Evolutionary conservation across 2,113 vertebrate genomes (phyloP), one percentile per base, ranked within the genome.

Genomic region (Onychorhynchus coronatus): DNA sequence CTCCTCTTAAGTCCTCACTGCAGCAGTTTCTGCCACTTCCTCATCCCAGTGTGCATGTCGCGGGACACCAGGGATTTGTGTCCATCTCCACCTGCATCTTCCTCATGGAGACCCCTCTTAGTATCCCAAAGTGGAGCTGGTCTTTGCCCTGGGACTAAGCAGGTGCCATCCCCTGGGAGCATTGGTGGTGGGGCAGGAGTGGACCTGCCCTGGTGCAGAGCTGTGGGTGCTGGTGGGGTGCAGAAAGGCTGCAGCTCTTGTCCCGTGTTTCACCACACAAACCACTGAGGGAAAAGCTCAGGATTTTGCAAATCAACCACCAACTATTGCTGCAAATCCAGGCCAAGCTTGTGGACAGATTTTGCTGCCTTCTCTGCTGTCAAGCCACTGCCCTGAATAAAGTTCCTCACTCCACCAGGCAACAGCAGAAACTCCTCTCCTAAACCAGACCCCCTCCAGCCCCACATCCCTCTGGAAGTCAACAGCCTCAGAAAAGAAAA

Each of bases 401-500:
- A 33, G 37, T 20, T 58, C 15, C 25, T 20, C 30, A 30, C n/a
- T 25, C 19, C 50, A 46, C 5, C 31, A 15, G 31, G 35, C 39
- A 55, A 44, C 67, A 79, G 41, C n/a, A 74, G 68, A 31, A 74
- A 22, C 22, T 56, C 23, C 47, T 63, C 15, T 50, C 41, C 76
- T 41, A 31, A 75, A 27, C 6, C 49, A 37, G 25, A 12, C 31
- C 30, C 49, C 12, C 33, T 77, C 37, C 59, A 73, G 37, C 53
- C 49, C n/a, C 28, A 17, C 27, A 30, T 18, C n/a, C 12, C 35
- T 74, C 76, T 55, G 28, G 65, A 28, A 50, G 41, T 22, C 28
- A 44, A 9, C 0, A 1, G 0, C 11, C 30, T n/a, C 0, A 11
- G 50, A 55, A 61, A 80, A 37, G 8, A 31, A 61, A 11, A 4